Evolutionary conservation across 2,888 invertebrate species (phyloP).

Genomic region (Endotricha flammealis): DNA sequence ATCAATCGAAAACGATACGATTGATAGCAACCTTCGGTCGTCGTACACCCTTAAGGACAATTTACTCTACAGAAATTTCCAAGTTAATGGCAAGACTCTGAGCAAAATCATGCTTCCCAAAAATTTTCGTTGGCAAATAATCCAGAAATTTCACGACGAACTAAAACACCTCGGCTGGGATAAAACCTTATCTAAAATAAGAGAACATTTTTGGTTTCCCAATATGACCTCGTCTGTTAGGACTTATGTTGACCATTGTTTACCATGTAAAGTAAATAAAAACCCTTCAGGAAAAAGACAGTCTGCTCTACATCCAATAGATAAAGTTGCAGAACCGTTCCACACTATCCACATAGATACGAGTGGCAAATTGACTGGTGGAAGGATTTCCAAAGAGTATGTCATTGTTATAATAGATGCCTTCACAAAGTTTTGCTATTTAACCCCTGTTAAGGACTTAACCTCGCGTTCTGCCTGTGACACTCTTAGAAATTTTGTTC

Average conservation of each 20-base stretch:
- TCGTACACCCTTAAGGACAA: background rate
- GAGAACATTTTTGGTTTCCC: conserved; percentile 1
- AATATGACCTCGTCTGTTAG: conserved; percentile 1
- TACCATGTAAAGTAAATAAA: conserved; percentile 1
- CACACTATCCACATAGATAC: conserved; percentile 17
- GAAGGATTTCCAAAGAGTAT: conserved; percentile 10
- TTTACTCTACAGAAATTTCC: background rate
- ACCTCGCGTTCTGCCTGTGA: conserved; percentile 1
- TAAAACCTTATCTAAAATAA: conserved; percentile 11
- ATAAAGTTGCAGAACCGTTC: conserved; percentile 12
- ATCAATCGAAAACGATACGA: background rate
- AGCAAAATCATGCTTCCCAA: conserved; percentile 6
- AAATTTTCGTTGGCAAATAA: conserved; percentile 10
- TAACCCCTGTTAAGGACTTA: background rate
- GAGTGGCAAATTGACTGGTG: conserved; percentile 14
- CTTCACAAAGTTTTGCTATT: conserved; percentile 1
- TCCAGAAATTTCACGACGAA: conserved; percentile 11
- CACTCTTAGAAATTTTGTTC: background rate
- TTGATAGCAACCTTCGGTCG: background rate
- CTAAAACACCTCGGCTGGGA: conserved; percentile 16
- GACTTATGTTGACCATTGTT: conserved; percentile 1
- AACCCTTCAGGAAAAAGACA: conserved; percentile 11
- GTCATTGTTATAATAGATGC: conserved; percentile 16
- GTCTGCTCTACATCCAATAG: conserved; percentile 13
- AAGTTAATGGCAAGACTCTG: background rate